These are phyloP conservation scores for Onchidella celtica DNA, from an alignment of 2,888 invertebrate genomes.

Conservation along the genomic window DNA sequence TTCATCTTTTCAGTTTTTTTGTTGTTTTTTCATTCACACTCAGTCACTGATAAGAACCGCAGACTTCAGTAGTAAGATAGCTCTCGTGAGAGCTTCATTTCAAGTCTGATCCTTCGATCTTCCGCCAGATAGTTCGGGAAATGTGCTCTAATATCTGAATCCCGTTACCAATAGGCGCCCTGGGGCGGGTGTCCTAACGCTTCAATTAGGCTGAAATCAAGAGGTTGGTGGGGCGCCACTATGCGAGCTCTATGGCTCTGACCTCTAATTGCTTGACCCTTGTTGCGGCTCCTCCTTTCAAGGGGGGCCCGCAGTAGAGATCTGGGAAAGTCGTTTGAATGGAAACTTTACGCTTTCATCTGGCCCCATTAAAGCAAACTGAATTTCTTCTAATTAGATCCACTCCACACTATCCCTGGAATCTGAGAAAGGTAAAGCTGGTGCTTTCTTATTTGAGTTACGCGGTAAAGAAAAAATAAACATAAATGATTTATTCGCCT, in stretches of 20 bases:
- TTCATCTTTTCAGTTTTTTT: no score
- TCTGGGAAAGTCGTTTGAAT: neutral
- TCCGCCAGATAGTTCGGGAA: neutral
- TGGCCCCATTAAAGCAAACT: constrained; percentile 23
- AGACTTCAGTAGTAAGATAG: no score
- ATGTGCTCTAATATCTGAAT: neutral
- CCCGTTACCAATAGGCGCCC: neutral
- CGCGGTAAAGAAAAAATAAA: neutral
- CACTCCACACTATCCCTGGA: neutral
- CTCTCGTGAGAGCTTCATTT: neutral
- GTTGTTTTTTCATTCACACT: no score
- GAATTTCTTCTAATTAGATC: neutral
- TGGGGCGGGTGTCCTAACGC: neutral
- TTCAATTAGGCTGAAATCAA: neutral
- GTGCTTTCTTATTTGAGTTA: neutral
- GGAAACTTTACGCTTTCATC: constrained; percentile 8
- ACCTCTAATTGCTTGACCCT: neutral
- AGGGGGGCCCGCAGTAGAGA: neutral
- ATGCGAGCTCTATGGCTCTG: constrained; percentile 8
- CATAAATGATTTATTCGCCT: no score
- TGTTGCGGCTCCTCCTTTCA: neutral
- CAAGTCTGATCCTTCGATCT: neutral
- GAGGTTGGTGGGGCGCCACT: neutral
- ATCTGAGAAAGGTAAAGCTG: neutral
- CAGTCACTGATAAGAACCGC: no score